Percentiles rank a stretch among this genome's conserved stretches.
These are phyloP conservation scores for Danionella cerebrum DNA, from an alignment of 2,113 vertebrate species.

Conservation along the genomic window DNA sequence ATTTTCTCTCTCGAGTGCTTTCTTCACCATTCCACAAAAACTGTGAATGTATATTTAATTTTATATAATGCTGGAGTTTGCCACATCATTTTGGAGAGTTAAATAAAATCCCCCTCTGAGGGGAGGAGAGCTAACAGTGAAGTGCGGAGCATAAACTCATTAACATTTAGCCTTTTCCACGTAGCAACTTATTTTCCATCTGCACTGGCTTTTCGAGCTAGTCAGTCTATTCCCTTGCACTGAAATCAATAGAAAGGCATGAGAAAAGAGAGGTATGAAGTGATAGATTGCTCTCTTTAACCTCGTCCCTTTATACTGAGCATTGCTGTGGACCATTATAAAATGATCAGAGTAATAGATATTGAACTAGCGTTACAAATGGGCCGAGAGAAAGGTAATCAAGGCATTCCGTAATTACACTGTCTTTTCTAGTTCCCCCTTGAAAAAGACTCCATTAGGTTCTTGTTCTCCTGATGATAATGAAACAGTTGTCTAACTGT, in stretches of 20 bases:
- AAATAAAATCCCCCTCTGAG: no score
- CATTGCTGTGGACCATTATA: constrained; percentile 50
- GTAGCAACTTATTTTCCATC: background rate
- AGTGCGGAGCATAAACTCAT: background rate
- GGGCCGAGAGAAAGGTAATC: constrained; percentile 58
- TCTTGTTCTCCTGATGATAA: constrained; percentile 53
- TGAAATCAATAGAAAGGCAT: constrained; percentile 22
- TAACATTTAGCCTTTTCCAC: background rate
- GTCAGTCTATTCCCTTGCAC: background rate
- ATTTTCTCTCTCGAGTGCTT: no score
- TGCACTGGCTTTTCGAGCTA: constrained; percentile 1
- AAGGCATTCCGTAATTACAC: constrained; percentile 62
- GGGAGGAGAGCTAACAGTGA: no score
- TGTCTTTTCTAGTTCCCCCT: constrained; percentile 44
- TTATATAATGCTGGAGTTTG: no score
- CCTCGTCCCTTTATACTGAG: constrained; percentile 21
- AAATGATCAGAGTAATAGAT: constrained; percentile 58
- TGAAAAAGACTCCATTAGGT: constrained; percentile 50
- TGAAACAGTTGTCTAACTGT: constrained; percentile 46
- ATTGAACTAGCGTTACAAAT: constrained; percentile 52
- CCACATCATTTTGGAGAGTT: no score
- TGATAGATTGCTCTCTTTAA: constrained; percentile 34
- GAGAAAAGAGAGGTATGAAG: constrained; percentile 12
- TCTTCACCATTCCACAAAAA: no score
- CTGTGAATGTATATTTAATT: no score